Base-by-base conservation (phyloP, 2,797 vertebrate species). In the Carcharodon carcharias region DNA sequence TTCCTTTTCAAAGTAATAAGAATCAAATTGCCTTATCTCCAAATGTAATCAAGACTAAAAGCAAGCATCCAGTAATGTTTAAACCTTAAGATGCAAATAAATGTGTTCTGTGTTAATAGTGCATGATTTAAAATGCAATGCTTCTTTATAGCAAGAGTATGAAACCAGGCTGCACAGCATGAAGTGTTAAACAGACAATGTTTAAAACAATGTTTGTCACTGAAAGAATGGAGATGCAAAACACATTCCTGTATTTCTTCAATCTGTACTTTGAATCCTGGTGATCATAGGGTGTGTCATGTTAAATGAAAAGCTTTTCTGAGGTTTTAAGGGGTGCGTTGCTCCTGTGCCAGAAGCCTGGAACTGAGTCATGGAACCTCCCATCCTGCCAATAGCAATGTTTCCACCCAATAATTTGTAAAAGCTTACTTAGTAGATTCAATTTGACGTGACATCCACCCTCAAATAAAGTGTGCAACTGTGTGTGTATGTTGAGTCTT, bases 401-500 rank as follows among this genome's bases (percentile, higher is more conserved):
- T 93, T 63, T 67, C 91, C 61, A 71, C 67, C 93, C 63, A 95
- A 54, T 95, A 71, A 95, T 71, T 67, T 95, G 65, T 71, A 71
- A 95, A 31, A 50, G 21, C 23, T 95, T 50, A 18, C 23, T 95
- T 50, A 18, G 26, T 71, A 0, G 23, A 18, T 71, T 71, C 93
- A 95, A 69, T 26, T 50, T 95, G 45, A 92, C 16, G 45, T 31
- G 14, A 95, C 93, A 71, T 14, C 67, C 40, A 71, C 21, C 26
- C 65, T 95, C 0, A 54, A 50, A 18, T 45, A 14, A 71, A 50
- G 23, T 28, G 28, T 69, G 93, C 4, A 14, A 50, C 45, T 23
- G 54, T 50, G 45, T 88, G 85, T 12, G 40, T 58, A 35, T 4
- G 58, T 88, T 56, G 5, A 31, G 12, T 67, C 63, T 94, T 94